Percentiles rank a stretch among this genome's conserved stretches.
These are phyloP conservation scores for Nasonovia ribisnigri DNA, from an alignment of 2,888 invertebrate genomes.

Conservation along the genomic window DNA sequence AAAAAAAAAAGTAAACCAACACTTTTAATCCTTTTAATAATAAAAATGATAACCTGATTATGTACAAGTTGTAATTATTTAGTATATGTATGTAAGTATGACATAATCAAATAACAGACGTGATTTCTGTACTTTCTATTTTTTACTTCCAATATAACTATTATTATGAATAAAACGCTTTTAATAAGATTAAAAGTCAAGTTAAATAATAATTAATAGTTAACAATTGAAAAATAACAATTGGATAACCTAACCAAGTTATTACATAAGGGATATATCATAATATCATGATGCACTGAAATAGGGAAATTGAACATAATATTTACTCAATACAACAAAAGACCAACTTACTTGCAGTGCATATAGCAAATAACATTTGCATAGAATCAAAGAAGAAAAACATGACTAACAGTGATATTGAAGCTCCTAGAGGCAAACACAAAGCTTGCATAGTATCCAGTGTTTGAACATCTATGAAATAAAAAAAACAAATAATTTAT, in stretches of 20 bases:
- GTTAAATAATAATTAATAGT: neutral
- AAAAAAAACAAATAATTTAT: conserved; percentile 57
- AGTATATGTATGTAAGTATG: neutral
- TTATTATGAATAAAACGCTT: neutral
- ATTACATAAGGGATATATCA: neutral
- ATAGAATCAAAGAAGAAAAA: conserved; percentile 99
- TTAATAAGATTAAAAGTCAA: neutral
- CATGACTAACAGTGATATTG: conserved; percentile 95
- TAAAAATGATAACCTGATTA: neutral
- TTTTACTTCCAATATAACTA: neutral
- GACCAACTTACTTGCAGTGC: conserved; percentile 89
- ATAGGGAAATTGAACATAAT: neutral
- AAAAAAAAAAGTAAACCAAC: neutral
- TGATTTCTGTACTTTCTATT: conserved; percentile 1
- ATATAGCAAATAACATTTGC: conserved; percentile 95
- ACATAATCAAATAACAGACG: neutral
- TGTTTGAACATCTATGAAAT: conserved; percentile 83
- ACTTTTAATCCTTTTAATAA: neutral
- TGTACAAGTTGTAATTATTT: neutral
- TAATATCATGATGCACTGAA: neutral
- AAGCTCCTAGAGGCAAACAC: conserved; percentile 95
- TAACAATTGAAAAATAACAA: neutral
- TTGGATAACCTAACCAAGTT: neutral
- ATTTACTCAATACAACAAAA: conserved; percentile 22
- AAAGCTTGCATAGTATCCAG: conserved; percentile 97